A percentile compares a stretch with the other conserved stretches of the same genome.
Evolutionary conservation across 2,888 invertebrate species (phyloP).

Genomic region (Drosophila emarginata): DNA sequence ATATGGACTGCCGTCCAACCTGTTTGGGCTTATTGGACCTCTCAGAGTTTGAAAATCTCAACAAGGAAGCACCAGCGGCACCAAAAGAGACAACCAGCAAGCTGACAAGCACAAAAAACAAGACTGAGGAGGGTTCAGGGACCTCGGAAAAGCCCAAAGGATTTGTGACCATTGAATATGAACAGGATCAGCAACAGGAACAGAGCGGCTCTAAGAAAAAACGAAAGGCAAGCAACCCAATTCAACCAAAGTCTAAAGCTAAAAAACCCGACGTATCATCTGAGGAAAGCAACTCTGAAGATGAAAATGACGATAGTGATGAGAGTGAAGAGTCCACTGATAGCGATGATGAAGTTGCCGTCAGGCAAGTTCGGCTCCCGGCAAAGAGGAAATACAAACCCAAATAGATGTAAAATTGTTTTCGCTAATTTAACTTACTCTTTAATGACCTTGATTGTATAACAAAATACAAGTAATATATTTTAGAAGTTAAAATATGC

Average conservation of each 20-base stretch:
- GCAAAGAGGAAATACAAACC: constrained; percentile 1
- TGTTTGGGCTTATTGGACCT: constrained; percentile 86
- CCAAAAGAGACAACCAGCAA: constrained; percentile 12
- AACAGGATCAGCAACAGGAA: constrained; percentile 36
- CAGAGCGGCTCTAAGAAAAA: background rate
- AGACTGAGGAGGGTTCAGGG: background rate
- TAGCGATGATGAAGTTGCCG: background rate
- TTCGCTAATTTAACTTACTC: background rate
- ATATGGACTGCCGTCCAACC: constrained; percentile 88
- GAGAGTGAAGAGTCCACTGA: constrained; percentile 30
- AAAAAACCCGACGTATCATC: background rate
- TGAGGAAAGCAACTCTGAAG: background rate
- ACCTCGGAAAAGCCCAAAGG: constrained; percentile 46
- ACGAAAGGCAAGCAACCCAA: constrained; percentile 34
- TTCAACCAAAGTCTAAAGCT: constrained; percentile 14
- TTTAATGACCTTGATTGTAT: background rate
- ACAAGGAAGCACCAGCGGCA: background rate
- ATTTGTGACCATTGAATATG: constrained; percentile 78
- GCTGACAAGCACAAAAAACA: background rate
- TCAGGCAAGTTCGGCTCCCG: background rate
- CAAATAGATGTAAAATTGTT: background rate
- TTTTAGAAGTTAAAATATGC: too few relatives aligned
- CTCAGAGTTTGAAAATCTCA: constrained; percentile 57
- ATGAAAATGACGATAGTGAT: constrained; percentile 9
- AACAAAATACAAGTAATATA: background rate